Base-by-base conservation (phyloP, 2,113 vertebrate species). In the Sula dactylatra region DNA sequence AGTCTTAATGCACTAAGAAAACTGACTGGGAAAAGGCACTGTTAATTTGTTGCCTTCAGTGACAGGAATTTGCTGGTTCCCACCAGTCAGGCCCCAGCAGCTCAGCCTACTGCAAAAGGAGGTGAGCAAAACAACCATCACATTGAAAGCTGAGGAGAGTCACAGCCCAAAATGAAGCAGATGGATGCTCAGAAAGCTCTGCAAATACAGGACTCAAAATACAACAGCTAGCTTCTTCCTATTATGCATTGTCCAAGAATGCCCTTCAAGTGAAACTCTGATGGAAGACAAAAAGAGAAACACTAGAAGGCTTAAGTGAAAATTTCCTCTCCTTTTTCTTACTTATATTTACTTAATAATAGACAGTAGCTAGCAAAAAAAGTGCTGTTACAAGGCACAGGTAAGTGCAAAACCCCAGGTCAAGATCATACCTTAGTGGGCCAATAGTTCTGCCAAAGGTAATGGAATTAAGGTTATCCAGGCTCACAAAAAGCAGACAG, bases 21-120 rank as follows among this genome's bases (percentile, higher is more conserved):
- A 67, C 55, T 88, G 69, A 78, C 65, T 76, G 89, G 71, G 65
- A 52, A 79, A 93, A 97, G 80, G 81, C 65, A 61, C 34, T 56
- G 45, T 82, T 91, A 92, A 92, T 93, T 87, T 91, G 27, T 90
- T 95, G 77, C 83, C 70, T 86, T 93, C 65, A 61, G 65, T 61
- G 52, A 95, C 70, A 85, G 62, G 54, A 87, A n/a, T 82, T 44
- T 82, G 49, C 80, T 91, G 64, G 55, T 79, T 94, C 65, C 56
- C 91, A 95, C 59, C 29, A 61, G 76, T 44, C 44, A 86, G 83
- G 45, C 47, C 49, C 14, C 56, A 55, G 49, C 32, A 90, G 61
- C 76, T 93, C 91, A 82, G 72, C 52, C 83, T 45, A 18, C 24
- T 2, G 2, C 79, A 71, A 92, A 87, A 85, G 73, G 16, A 52